Evolutionary conservation across 2,888 invertebrate species (phyloP).

Genomic region (Drosophila quasianomalipes): DNA sequence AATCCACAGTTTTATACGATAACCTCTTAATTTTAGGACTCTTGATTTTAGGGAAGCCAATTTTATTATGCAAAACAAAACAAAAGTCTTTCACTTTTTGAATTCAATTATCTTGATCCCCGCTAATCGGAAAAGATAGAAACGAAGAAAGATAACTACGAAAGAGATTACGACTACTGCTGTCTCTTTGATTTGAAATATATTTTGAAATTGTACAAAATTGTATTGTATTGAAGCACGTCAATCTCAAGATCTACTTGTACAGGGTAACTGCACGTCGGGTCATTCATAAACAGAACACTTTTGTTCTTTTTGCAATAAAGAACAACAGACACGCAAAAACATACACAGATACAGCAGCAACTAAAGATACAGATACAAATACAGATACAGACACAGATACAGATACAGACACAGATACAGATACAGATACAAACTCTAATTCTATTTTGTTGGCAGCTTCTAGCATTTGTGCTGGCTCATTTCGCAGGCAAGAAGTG

Average conservation of each 20-base stretch:
- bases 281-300: neutral
- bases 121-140: no score
- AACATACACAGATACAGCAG: conserved; percentile 2
- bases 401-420: conserved; percentile 23
- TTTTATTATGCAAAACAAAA: neutral
- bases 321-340: conserved; percentile 26
- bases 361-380: conserved; percentile 24
- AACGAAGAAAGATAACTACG: no score
- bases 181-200: neutral
- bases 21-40: neutral
- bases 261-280: neutral
- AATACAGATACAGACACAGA: conserved; percentile 29
- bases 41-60: neutral
- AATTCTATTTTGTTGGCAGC: conserved; percentile 66
- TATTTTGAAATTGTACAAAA: neutral
- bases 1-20: neutral
- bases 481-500: conserved; percentile 59
- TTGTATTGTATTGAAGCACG: neutral
- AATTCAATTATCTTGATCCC: neutral
- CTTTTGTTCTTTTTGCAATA: conserved; percentile 12
- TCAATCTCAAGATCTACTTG: neutral
- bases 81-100: neutral
- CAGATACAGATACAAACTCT: conserved; percentile 48
- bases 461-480: conserved; percentile 66
- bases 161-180: no score